phyloP scores from a whole-genome alignment of 2,113 vertebrate species.

The Sylvicapra grimmia region DNA sequence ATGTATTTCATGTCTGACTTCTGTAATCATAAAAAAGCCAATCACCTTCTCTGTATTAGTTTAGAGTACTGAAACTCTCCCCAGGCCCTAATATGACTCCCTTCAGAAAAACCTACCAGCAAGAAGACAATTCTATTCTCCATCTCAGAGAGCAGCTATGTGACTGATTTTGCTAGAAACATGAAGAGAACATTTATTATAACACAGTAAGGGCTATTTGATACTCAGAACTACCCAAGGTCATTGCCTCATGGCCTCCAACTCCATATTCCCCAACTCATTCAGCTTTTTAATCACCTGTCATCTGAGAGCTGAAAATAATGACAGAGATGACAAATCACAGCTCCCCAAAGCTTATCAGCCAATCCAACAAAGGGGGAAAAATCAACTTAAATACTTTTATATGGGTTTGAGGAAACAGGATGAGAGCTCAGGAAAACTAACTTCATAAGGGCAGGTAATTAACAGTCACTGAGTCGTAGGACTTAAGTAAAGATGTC shows the following conservation, averaged over 20 bases:
- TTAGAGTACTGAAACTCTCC: slow-evolving; percentile 19
- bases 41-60: slow-evolving; percentile 1
- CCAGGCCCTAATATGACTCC: background rate
- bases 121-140: slow-evolving; percentile 16
- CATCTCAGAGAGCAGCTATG: background rate
- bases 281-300: slow-evolving; percentile 32
- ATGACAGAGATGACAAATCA: slow-evolving; percentile 36
- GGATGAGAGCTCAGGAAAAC: slow-evolving; percentile 51
- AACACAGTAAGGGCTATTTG: background rate
- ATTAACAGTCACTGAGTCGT: slow-evolving; percentile 59
- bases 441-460: slow-evolving; percentile 42
- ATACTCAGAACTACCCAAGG: background rate
- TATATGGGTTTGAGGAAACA: slow-evolving; percentile 15
- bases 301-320: slow-evolving; percentile 40
- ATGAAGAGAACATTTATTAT: background rate
- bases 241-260: background rate
- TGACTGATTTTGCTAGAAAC: slow-evolving; percentile 39
- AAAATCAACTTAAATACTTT: slow-evolving; percentile 24
- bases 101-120: background rate
- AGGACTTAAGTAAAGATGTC: slow-evolving; percentile 52
- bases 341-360: background rate
- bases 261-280: background rate
- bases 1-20: background rate
- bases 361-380: slow-evolving; percentile 38
- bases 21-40: background rate